A percentile compares a stretch with the other conserved stretches of the same genome.
Conservation (phyloP, 2,797 vertebrate genomes). For the Cichlasoma orientale region DNA sequence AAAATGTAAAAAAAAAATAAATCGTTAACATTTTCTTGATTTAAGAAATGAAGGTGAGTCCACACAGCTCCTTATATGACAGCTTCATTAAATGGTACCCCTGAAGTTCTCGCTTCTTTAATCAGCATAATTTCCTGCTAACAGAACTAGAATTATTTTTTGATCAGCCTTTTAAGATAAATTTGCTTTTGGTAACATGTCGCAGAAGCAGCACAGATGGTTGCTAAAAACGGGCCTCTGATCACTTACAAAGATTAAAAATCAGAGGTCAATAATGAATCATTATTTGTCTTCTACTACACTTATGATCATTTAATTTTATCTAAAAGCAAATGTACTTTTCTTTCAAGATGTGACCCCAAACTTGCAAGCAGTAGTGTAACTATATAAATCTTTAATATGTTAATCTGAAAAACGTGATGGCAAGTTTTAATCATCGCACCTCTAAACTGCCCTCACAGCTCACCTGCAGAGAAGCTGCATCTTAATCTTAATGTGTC, state of each 20-base stretch:
- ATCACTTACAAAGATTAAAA: not conserved
- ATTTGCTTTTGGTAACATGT: not conserved
- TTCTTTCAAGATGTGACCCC: not conserved
- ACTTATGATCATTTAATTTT: not conserved
- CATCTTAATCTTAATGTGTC: not conserved
- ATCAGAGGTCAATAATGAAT: not conserved
- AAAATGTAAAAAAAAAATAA: not conserved
- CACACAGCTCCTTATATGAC: not conserved
- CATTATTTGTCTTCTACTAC: not conserved
- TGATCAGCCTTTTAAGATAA: not conserved
- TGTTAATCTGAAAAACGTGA: not conserved
- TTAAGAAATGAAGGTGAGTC: too few relatives aligned
- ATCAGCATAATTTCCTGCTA: not conserved
- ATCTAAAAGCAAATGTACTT: not conserved
- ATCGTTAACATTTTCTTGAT: too few relatives aligned
- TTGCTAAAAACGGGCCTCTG: not conserved
- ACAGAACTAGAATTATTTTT: too few relatives aligned
- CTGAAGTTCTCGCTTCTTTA: not conserved
- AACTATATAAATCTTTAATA: not conserved
- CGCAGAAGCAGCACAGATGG: not conserved
- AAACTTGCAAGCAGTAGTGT: not conserved
- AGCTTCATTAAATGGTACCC: not conserved
- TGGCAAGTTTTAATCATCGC: not conserved
- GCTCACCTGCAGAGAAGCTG: not conserved
- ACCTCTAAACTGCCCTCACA: not conserved